Base-by-base conservation (phyloP, 2,888 invertebrate genomes). In the Lasioglossum figueresi region DNA sequence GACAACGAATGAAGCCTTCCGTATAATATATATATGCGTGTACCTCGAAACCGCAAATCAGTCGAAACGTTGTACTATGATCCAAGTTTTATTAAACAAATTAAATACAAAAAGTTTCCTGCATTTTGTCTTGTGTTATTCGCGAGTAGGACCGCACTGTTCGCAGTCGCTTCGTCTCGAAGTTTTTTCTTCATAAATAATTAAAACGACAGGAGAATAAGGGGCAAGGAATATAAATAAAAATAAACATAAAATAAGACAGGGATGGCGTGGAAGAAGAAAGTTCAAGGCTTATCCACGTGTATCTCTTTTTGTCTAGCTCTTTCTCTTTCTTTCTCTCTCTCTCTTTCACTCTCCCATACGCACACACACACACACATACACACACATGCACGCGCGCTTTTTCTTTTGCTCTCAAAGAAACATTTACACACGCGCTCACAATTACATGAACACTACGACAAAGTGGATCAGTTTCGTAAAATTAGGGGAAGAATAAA, bases 1-100 rank as follows among this genome's bases (percentile, higher is more conserved):
- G 37, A 10, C n/a, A 27, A n/a, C n/a, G 43, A 68, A 63, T n/a
- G 37, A 66, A 66, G 34, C 63, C 40, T 76, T n/a, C n/a, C n/a
- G n/a, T n/a, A n/a, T n/a, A n/a, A n/a, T n/a, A n/a, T n/a, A 16
- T 63, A 16, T 19, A 27, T 37, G 37, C 19, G 68, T 68, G 68
- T 70, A 34, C 34, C 52, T 34, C 68, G 75, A 74, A 76, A 87
- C 74, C 27, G 45, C 45, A 63, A 87, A 56, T 45, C 79, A 82
- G 83, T 79, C 88, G 88, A 87, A 84, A 84, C 91, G 80, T 93
- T 94, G 93, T 94, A 94, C 94, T 94, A 93, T 93, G 91, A 94
- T 94, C 93, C 91, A 93, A 93, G 92, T 94, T 94, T 94, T 94
- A 93, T 94, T 94, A 93, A 94, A 93, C 93, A 93, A 94, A 94